Base-by-base conservation (phyloP, 2,113 vertebrate species). In the Edolisoma coerulescens region DNA sequence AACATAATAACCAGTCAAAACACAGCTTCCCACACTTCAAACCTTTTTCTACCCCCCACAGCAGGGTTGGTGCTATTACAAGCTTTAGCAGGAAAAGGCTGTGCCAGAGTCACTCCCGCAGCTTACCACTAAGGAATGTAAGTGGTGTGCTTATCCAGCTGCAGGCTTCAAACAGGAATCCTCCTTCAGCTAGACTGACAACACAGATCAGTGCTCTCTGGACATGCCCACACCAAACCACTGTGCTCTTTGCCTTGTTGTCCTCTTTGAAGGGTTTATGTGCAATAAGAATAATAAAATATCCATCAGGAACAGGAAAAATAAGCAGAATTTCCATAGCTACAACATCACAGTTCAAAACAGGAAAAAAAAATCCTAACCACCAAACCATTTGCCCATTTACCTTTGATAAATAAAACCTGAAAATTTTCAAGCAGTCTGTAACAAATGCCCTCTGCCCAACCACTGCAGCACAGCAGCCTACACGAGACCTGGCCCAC, bases 41-140 rank as follows among this genome's bases (percentile, higher is more conserved):
- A 28, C 11, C 4, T 65, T 52, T 64, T 52, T 44, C 35, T 54
- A 35, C 30, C 16, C 39, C 8, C 14, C 32, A 27, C 32, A 37
- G 70, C 3, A 2, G 12, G 3, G n/a, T 3, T 64, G n/a, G 23
- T 23, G 63, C 11, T 73, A 47, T 45, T 78, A 33, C n/a, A 67
- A 73, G 63, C 16, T 24, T 24, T 16, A 52, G 19, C 12, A 37
- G 60, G 39, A 90, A 81, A 86, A 69, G 6, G 26, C 54, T 67
- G 45, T 53, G 64, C 47, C 39, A 56, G 74, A 73, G 50, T 60
- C 63, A 17, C 35, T 90, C 71, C 69, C 47, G 50, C 50, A 90
- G 52, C 73, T 97, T 92, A 90, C 7, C 69, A 37, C 54, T 39
- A 30, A 94, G 73, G 83, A 97, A 97, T 81, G 71, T 52, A 37